Conservation (phyloP, 2,797 vertebrate genomes). For the Pipistrellus pygmaeus region DNA sequence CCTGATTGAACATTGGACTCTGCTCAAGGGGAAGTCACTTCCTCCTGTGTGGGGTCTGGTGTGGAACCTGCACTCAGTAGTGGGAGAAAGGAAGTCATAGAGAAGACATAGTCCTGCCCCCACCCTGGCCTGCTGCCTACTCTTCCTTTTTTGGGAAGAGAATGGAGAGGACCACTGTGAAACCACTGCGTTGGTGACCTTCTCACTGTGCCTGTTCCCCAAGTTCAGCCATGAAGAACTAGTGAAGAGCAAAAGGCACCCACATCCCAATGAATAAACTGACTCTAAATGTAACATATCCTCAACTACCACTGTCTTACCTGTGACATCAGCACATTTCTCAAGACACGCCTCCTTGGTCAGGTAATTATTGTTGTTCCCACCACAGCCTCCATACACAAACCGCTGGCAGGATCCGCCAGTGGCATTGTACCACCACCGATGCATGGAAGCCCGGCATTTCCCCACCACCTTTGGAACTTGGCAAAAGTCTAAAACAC, state of each 20-base stretch:
- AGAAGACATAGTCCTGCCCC: neutral
- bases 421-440: conserved; percentile 87
- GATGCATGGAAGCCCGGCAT: conserved; percentile 88
- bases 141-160: neutral
- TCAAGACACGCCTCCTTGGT: conserved; percentile 81
- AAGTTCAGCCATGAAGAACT: neutral
- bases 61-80: neutral
- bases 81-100: neutral
- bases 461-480: conserved; percentile 81
- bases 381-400: conserved; percentile 89
- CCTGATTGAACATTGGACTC: neutral
- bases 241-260: neutral
- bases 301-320: conserved; percentile 62
- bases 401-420: conserved; percentile 86
- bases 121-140: neutral
- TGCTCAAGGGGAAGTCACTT: neutral
- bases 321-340: conserved; percentile 81
- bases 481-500: conserved; percentile 87
- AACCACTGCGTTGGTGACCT: neutral
- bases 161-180: neutral
- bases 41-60: too few relatives aligned
- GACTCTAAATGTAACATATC: neutral
- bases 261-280: neutral
- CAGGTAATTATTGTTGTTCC: conserved; percentile 89
- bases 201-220: neutral